Conservation (phyloP, 2,797 vertebrate species). For the Melanogrammus aeglefinus region DNA sequence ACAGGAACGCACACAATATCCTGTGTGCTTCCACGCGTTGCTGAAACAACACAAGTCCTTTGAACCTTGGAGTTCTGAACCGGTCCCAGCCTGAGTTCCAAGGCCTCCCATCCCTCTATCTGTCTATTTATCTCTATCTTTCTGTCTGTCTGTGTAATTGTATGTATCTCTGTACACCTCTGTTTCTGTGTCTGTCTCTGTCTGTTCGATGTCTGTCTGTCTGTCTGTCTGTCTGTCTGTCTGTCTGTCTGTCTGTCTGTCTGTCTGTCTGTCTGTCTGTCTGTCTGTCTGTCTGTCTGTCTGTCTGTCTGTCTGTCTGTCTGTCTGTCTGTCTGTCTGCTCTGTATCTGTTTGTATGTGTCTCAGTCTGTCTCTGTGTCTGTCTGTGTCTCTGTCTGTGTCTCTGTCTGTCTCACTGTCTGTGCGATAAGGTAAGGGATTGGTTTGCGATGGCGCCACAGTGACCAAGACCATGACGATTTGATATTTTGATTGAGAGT, state of each 20-base stretch:
- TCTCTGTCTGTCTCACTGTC: not conserved
- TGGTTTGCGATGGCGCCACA: not conserved
- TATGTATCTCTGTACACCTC: not conserved
- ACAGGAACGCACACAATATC: constrained; percentile 41
- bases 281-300: not conserved
- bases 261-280: not conserved
- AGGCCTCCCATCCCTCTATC: too few relatives aligned
- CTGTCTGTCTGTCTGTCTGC: too few relatives aligned
- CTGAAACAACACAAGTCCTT: not conserved
- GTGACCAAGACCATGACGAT: not conserved
- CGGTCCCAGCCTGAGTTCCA: not conserved
- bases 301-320: too few relatives aligned
- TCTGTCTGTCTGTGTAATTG: not conserved
- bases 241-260: too few relatives aligned
- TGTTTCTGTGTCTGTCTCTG: not conserved
- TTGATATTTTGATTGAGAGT: constrained; percentile 10
- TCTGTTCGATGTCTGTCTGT: too few relatives aligned
- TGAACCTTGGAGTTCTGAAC: not conserved
- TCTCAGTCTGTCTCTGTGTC: too few relatives aligned
- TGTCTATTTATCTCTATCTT: not conserved
- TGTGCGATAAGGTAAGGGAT: not conserved
- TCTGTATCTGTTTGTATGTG: too few relatives aligned
- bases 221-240: not conserved
- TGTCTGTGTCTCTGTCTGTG: not conserved
- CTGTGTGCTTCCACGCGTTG: constrained; percentile 30